phyloP scores from a whole-genome alignment of 2,888 invertebrate species.

The Thymelicus acteon region DNA sequence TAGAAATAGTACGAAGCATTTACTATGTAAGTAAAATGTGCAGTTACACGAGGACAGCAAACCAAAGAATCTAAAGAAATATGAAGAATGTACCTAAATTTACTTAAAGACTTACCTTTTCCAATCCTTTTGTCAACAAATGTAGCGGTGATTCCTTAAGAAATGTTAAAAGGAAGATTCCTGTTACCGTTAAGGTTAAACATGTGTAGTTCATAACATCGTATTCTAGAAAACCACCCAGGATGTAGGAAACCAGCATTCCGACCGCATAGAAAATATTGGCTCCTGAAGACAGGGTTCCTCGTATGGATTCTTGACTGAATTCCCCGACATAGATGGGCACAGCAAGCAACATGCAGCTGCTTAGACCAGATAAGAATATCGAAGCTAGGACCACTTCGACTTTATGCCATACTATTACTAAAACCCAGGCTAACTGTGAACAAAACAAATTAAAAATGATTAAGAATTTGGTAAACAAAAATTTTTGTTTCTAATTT shows the following conservation, averaged over 20 bases:
- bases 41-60: not conserved
- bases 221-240: conserved; percentile 61
- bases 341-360: conserved; percentile 54
- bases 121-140: conserved; percentile 45
- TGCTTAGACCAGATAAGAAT: conserved; percentile 61
- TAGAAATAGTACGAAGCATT: not conserved
- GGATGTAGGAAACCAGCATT: conserved; percentile 47
- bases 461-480: no score
- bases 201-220: conserved; percentile 56
- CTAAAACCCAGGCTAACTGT: conserved; percentile 63
- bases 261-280: conserved; percentile 46
- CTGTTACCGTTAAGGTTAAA: conserved; percentile 50
- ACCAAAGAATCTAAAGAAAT: not conserved
- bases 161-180: conserved; percentile 47
- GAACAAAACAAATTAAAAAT: conserved; percentile 27
- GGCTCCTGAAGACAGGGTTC: conserved; percentile 43
- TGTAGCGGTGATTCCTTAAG: conserved; percentile 58
- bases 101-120: conserved; percentile 48
- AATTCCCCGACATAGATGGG: conserved; percentile 49
- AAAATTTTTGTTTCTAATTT: no score
- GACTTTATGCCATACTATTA: conserved; percentile 53
- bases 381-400: conserved; percentile 57
- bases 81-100: not conserved
- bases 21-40: not conserved
- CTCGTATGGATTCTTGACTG: conserved; percentile 47